Percentiles rank a stretch among this genome's conserved stretches.
phyloP scores from a whole-genome alignment of 2,888 invertebrate genomes.

The Trisateles emortualis region DNA sequence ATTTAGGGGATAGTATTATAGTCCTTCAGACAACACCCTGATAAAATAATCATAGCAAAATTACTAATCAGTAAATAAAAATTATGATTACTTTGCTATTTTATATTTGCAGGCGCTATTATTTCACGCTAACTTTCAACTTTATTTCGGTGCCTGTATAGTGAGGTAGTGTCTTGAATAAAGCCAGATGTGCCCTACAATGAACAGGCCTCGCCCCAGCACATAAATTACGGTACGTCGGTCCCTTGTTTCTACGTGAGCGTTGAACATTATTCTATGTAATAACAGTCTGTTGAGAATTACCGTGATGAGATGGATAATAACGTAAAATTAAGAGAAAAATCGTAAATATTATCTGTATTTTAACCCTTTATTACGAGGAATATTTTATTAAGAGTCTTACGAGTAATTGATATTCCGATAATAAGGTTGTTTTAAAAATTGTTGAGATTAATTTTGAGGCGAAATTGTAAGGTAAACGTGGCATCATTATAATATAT shows the following conservation, averaged over 20 bases:
- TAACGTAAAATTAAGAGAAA: constrained; percentile 40
- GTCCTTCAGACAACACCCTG: constrained; percentile 19
- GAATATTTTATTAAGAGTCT: constrained; percentile 7
- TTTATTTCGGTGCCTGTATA: constrained; percentile 32
- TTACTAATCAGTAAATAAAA: constrained; percentile 1
- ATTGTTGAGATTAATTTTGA: background rate
- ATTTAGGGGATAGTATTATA: too few species aligned
- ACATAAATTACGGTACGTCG: constrained; percentile 74
- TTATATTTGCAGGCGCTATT: background rate
- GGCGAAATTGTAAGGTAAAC: background rate
- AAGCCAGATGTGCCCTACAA: constrained; percentile 68
- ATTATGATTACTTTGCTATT: background rate
- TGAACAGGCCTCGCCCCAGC: constrained; percentile 53
- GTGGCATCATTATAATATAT: too few species aligned
- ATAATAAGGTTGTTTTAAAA: background rate
- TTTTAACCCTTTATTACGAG: constrained; percentile 26
- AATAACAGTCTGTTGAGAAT: constrained; percentile 59
- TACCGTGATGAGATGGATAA: constrained; percentile 54
- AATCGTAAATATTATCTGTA: constrained; percentile 24
- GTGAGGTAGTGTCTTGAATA: constrained; percentile 55
- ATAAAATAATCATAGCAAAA: constrained; percentile 31
- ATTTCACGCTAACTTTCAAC: constrained; percentile 15
- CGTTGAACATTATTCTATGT: constrained; percentile 61
- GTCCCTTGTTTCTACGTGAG: constrained; percentile 67
- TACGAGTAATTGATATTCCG: constrained; percentile 23